Percentiles rank a stretch among this genome's conserved stretches.
phyloP scores from a whole-genome alignment of 1,140 invertebrate genomes.

The Drosophila simulans region DNA sequence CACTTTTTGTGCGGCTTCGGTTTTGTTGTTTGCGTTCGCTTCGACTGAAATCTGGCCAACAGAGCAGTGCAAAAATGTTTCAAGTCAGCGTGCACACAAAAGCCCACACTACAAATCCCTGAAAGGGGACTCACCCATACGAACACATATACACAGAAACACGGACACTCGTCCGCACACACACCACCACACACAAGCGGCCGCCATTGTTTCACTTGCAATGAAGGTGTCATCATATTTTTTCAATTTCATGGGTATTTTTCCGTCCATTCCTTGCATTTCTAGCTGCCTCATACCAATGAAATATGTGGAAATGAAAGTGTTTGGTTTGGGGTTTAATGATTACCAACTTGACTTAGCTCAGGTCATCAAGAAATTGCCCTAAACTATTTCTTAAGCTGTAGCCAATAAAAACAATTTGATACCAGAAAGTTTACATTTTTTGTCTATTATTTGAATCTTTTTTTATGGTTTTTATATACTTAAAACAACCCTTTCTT shows the following conservation, averaged over 20 bases:
- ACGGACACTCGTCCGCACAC: background rate
- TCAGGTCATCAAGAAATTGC: background rate
- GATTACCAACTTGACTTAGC: constrained; percentile 6
- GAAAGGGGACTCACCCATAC: background rate
- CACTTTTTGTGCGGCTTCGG: constrained; percentile 42
- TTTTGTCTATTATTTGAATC: too few relatives aligned
- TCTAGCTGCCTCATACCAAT: background rate
- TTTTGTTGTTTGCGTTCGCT: constrained; percentile 19
- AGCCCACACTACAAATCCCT: constrained; percentile 27
- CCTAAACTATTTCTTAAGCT: too few relatives aligned
- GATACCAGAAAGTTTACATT: too few relatives aligned
- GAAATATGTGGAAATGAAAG: constrained; percentile 50
- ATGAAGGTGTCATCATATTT: constrained; percentile 81
- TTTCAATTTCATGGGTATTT: constrained; percentile 73
- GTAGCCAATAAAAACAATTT: too few relatives aligned
- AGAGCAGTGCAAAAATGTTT: constrained; percentile 58
- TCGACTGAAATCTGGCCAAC: constrained; percentile 54
- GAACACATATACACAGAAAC: background rate
- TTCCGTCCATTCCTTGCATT: constrained; percentile 13
- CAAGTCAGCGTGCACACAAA: constrained; percentile 62
- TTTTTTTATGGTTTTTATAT: background rate
- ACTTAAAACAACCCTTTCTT: background rate
- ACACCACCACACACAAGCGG: background rate
- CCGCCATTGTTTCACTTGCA: constrained; percentile 60
- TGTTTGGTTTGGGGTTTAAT: constrained; percentile 14